Evolutionary conservation across 2,797 vertebrate species (phyloP).

Genomic region (Xyrichtys novacula): DNA sequence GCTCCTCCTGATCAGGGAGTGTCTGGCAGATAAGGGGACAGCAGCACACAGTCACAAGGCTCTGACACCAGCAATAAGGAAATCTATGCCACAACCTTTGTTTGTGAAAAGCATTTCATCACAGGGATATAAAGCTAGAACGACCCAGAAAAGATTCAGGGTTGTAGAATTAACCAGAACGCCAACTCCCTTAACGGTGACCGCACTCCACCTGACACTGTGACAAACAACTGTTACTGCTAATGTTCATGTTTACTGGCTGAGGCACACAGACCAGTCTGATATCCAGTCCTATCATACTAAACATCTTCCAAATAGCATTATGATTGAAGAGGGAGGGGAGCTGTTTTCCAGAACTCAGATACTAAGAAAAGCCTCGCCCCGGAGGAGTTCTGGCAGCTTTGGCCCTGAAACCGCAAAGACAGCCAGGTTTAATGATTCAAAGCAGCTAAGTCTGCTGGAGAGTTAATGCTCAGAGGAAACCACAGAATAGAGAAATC

Average conservation of each 20-base stretch:
- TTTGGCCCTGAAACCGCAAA: slow-evolving; percentile 11
- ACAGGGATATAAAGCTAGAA: background rate
- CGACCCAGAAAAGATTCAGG: background rate
- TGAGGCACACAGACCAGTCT: slow-evolving; percentile 15
- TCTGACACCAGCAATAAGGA: background rate
- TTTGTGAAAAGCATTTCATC: background rate
- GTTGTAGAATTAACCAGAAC: slow-evolving; percentile 11
- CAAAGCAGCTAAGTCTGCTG: background rate
- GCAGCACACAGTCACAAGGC: slow-evolving; percentile 16
- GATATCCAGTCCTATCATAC: slow-evolving; percentile 30
- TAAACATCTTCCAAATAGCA: slow-evolving; percentile 23
- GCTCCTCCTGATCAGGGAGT: slow-evolving; percentile 30
- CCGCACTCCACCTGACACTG: slow-evolving; percentile 9
- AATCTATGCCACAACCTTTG: background rate
- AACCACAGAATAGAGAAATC: background rate
- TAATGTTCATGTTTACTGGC: slow-evolving; percentile 26
- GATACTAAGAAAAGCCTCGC: background rate
- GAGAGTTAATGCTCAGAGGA: background rate
- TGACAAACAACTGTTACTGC: slow-evolving; percentile 9
- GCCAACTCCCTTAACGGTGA: background rate
- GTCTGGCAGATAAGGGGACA: slow-evolving; percentile 21
- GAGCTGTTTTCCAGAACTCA: background rate
- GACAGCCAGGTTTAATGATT: background rate
- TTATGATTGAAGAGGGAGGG: background rate
- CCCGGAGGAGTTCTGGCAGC: background rate